Evolutionary conservation across 1,140 invertebrate species (phyloP).

Genomic region (Branchinecta lynchi): DNA sequence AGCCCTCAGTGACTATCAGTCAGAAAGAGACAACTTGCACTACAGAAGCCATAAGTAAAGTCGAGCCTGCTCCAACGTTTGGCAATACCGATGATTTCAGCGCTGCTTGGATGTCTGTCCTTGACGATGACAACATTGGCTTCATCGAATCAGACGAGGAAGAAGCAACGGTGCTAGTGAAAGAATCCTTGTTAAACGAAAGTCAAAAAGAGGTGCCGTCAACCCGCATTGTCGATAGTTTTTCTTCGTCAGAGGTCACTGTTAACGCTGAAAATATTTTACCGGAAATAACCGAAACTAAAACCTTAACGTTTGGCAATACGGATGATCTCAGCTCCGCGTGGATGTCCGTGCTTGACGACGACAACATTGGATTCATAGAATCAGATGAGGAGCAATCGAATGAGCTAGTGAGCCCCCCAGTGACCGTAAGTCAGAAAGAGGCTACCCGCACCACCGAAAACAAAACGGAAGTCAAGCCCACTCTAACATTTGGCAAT

Average conservation of each 20-base stretch:
- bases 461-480: no score
- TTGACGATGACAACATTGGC: neutral
- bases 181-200: neutral
- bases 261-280: neutral
- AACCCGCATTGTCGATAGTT: neutral
- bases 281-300: neutral
- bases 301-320: neutral
- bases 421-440: neutral
- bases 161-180: neutral
- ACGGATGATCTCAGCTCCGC: neutral
- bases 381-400: constrained; percentile 15
- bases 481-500: no score
- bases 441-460: no score
- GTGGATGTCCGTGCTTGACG: constrained; percentile 13
- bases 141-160: constrained; percentile 12
- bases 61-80: neutral
- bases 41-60: neutral
- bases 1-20: neutral
- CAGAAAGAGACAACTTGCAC: neutral
- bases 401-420: neutral
- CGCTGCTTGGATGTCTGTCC: constrained; percentile 5
- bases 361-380: neutral
- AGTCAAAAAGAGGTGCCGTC: neutral
- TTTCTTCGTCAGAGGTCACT: neutral
- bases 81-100: neutral